phyloP scores from a whole-genome alignment of 2,113 vertebrate species.

The Colaptes auratus region DNA sequence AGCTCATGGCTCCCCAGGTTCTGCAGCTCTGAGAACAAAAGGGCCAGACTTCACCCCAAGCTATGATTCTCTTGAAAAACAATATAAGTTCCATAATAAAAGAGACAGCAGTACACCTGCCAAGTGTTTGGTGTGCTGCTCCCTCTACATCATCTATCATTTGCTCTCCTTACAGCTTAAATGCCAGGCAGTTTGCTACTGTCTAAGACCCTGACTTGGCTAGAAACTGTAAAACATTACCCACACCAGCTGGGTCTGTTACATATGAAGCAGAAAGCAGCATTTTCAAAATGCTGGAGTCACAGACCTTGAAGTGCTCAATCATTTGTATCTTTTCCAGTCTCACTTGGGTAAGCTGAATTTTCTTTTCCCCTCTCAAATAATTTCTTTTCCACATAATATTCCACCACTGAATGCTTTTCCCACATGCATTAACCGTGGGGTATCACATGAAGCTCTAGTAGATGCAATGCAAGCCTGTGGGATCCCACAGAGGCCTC shows the following conservation, averaged over 20 bases:
- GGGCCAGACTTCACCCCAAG: background rate
- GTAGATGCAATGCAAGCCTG: background rate
- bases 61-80: background rate
- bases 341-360: background rate
- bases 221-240: slow-evolving; percentile 5
- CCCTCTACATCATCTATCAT: background rate
- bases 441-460: background rate
- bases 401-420: background rate
- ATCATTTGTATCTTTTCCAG: background rate
- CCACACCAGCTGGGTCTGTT: background rate
- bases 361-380: background rate
- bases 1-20: background rate
- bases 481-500: background rate
- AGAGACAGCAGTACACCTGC: background rate
- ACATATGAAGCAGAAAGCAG: background rate
- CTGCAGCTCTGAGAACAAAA: background rate
- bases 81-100: background rate
- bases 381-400: background rate
- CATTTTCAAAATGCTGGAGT: background rate
- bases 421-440: background rate
- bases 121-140: background rate
- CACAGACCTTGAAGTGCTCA: background rate
- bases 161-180: background rate
- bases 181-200: background rate
- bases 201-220: background rate